These are phyloP conservation scores for Calliscelio sp. DNA, from an alignment of 2,888 invertebrate genomes.

Conservation along the genomic window DNA sequence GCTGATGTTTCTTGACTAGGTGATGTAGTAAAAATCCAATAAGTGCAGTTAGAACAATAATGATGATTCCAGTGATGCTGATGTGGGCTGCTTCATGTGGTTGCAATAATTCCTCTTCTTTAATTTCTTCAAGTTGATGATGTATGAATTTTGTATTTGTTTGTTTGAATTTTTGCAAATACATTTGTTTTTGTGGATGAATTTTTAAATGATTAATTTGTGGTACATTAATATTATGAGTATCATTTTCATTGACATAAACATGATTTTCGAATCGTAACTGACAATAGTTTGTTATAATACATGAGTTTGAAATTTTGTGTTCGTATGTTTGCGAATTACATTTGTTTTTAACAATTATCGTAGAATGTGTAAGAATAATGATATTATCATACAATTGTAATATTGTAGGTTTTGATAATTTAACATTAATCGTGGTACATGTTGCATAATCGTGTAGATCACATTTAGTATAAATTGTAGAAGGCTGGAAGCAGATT, in stretches of 20 bases:
- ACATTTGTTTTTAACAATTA: conserved; percentile 12
- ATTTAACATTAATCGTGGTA: not conserved
- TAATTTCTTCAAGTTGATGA: conserved; percentile 19
- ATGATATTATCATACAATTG: conserved; percentile 12
- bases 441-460: conserved; percentile 3
- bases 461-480: not conserved
- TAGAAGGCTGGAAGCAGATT: not conserved
- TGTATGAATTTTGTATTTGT: not conserved
- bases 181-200: too few species aligned
- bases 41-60: too few species aligned
- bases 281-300: conserved; percentile 4
- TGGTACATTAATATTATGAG: too few species aligned
- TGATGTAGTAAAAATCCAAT: too few species aligned
- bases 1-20: too few species aligned
- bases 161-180: not conserved
- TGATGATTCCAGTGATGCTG: not conserved
- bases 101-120: conserved; percentile 8
- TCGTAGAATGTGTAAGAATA: conserved; percentile 4
- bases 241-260: too few species aligned
- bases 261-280: not conserved
- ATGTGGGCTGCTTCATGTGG: not conserved
- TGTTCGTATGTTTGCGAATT: not conserved
- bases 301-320: not conserved
- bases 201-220: too few species aligned
- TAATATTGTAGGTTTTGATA: not conserved